These are phyloP conservation scores for Cremastinae sp. DNA, from an alignment of 2,888 invertebrate species.

Conservation along the genomic window DNA sequence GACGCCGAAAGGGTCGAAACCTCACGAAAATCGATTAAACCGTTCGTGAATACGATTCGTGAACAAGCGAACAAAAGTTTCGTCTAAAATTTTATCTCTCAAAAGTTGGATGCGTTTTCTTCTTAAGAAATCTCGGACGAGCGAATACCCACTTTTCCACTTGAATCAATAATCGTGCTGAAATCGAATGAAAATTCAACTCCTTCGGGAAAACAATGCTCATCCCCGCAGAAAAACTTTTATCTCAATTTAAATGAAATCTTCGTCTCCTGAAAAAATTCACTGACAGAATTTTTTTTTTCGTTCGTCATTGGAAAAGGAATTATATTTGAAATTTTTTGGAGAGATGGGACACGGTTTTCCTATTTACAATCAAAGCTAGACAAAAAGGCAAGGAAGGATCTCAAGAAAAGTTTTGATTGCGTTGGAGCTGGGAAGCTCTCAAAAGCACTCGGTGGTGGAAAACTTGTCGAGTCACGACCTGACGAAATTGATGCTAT, in stretches of 20 bases:
- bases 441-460: not conserved
- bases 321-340: no score
- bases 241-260: no score
- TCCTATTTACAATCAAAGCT: not conserved
- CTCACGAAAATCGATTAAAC: no score
- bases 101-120: no score
- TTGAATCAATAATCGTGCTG: conserved; percentile 5
- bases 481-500: conserved; percentile 8
- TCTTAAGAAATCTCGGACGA: not conserved
- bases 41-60: no score
- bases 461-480: conserved; percentile 2
- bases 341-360: not conserved
- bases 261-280: no score
- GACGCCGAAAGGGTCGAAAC: not conserved
- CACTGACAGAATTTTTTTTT: no score
- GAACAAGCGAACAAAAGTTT: no score
- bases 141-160: not conserved
- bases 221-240: no score
- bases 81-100: no score
- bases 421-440: no score
- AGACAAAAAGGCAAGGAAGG: not conserved
- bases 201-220: not conserved
- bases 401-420: conserved; percentile 8
- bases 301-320: no score
- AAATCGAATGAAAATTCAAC: not conserved